phyloP scores from a whole-genome alignment of 2,888 invertebrate species.

The Xylota sylvarum region DNA sequence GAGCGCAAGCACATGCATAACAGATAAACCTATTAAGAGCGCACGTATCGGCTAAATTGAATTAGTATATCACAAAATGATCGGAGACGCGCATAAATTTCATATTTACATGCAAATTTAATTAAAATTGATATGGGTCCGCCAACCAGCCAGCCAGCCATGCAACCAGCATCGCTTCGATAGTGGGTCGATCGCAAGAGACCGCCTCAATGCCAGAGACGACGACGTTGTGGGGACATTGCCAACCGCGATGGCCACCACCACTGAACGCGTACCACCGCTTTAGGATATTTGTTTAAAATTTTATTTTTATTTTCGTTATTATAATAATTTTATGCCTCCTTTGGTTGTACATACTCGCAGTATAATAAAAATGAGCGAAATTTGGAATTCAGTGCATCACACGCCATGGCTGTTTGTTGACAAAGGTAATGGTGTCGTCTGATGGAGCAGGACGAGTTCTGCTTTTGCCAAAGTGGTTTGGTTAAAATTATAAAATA shows the following conservation, averaged over 20 bases:
- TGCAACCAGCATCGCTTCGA: background rate
- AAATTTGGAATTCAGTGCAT: conserved; percentile 48
- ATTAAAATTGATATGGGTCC: conserved; percentile 78
- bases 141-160: conserved; percentile 22
- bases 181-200: conserved; percentile 50
- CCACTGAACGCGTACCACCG: conserved; percentile 19
- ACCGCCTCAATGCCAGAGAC: conserved; percentile 36
- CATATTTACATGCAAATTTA: conserved; percentile 80
- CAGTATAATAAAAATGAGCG: conserved; percentile 7
- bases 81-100: conserved; percentile 79
- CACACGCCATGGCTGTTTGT: conserved; percentile 37
- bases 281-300: conserved; percentile 54
- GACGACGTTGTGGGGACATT: conserved; percentile 9
- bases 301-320: conserved; percentile 23
- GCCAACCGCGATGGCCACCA: conserved; percentile 32
- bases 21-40: conserved; percentile 75
- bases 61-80: conserved; percentile 79
- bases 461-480: background rate
- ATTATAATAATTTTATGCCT: conserved; percentile 32
- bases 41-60: conserved; percentile 77
- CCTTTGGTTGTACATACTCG: background rate
- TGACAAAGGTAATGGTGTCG: conserved; percentile 45
- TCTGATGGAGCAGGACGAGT: conserved; percentile 26
- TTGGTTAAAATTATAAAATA: conserved; percentile 1
- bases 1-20: conserved; percentile 48